Evolutionary conservation across 2,113 vertebrate genomes (phyloP).

Genomic region (Takifugu bimaculatus): DNA sequence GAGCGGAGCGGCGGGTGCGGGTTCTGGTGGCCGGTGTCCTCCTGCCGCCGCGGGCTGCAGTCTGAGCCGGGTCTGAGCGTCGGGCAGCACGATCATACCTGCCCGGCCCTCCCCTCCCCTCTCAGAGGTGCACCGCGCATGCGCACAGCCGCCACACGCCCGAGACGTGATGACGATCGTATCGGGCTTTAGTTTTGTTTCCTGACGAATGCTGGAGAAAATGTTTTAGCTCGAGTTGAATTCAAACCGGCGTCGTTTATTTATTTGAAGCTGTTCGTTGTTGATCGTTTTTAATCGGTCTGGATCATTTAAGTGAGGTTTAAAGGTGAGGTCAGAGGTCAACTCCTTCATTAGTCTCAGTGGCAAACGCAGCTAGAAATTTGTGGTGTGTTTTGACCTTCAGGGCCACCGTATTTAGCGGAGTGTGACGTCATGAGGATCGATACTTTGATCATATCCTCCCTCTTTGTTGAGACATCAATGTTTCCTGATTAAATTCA

Average conservation of each 20-base stretch:
- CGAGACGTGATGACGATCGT: background rate
- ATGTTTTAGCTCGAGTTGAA: background rate
- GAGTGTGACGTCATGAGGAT: background rate
- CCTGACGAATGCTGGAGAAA: background rate
- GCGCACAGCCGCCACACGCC: conserved; percentile 69
- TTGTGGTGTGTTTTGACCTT: too few species aligned
- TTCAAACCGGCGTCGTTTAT: too few species aligned
- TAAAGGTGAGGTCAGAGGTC: background rate
- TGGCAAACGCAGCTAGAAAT: too few species aligned
- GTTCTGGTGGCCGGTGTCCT: conserved; percentile 15
- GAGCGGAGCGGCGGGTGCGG: conserved; percentile 3
- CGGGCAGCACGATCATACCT: conserved; percentile 60
- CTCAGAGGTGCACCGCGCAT: conserved; percentile 76
- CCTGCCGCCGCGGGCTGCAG: conserved; percentile 24
- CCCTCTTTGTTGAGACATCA: too few species aligned
- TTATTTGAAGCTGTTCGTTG: too few species aligned
- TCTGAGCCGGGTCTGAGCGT: conserved; percentile 44
- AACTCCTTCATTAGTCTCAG: background rate
- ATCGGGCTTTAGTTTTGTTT: background rate
- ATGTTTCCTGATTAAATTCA: too few species aligned
- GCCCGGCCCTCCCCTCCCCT: conserved; percentile 43
- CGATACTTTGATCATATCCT: too few species aligned
- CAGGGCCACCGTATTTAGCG: background rate
- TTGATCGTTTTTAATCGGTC: too few species aligned
- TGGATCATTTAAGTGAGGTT: background rate